A percentile compares a stretch with the other conserved stretches of the same genome.
These are phyloP conservation scores for Rhegmatorhina hoffmannsi DNA, from an alignment of 2,113 vertebrate genomes.

Conservation along the genomic window DNA sequence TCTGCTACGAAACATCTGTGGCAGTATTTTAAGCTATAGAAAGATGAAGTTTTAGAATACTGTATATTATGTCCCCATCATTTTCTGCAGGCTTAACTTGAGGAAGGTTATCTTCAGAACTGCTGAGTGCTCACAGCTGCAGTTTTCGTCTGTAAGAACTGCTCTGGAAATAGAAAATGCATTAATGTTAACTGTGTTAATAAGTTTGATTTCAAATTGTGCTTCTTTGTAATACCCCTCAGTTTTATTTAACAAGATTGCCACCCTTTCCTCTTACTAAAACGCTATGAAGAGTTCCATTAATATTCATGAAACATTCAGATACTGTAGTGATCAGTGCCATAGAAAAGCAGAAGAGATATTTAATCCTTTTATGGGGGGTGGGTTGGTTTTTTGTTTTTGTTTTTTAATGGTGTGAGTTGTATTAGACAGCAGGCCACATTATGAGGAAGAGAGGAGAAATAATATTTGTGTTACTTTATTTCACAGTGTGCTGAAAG, in stretches of 20 bases:
- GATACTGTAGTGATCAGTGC: neutral
- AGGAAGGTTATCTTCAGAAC: neutral
- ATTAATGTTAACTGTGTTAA: constrained; percentile 7
- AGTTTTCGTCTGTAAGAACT: neutral
- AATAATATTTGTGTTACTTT: neutral
- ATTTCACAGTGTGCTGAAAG: neutral
- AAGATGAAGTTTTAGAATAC: neutral
- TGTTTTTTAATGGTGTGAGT: neutral
- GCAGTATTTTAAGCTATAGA: neutral
- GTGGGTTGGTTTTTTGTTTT: neutral
- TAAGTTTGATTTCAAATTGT: constrained; percentile 18
- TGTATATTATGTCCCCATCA: neutral
- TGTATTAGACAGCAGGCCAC: neutral
- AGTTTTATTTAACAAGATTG: neutral
- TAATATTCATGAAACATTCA: constrained; percentile 4
- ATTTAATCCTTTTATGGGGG: neutral
- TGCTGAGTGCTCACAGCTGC: constrained; percentile 28
- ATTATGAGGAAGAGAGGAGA: neutral
- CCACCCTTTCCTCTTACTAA: neutral
- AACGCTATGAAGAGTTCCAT: neutral
- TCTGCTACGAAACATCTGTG: neutral
- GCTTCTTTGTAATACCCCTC: neutral
- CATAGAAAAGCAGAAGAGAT: neutral
- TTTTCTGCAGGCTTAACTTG: neutral
- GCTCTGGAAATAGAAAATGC: constrained; percentile 15